phyloP scores from a whole-genome alignment of 2,888 invertebrate genomes.

The Phymatocera aterrima region DNA sequence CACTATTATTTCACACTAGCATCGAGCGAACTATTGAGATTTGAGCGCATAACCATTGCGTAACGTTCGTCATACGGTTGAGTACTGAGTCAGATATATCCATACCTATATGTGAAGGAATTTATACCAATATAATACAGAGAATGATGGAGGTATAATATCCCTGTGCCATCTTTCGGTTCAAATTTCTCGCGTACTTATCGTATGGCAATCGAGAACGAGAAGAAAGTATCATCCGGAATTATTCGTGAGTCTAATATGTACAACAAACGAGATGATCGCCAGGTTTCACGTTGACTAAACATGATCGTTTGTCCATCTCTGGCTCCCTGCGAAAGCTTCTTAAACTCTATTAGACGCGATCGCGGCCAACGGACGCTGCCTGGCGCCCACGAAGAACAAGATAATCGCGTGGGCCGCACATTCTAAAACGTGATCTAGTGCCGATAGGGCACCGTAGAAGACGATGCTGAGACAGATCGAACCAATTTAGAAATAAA shows the following conservation, averaged over 20 bases:
- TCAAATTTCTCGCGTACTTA: background rate
- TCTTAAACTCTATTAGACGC: slow-evolving; percentile 22
- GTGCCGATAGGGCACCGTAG: background rate
- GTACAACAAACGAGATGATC: background rate
- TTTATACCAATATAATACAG: too few relatives aligned
- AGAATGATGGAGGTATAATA: background rate
- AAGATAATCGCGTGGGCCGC: slow-evolving; percentile 12
- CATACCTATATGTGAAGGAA: background rate
- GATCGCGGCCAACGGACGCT: background rate
- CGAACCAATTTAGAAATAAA: background rate
- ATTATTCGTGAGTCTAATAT: too few relatives aligned
- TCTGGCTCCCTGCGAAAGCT: slow-evolving; percentile 31
- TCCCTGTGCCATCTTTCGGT: background rate
- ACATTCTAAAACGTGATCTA: slow-evolving; percentile 23
- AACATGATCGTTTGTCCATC: slow-evolving; percentile 17
- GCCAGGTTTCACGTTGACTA: background rate
- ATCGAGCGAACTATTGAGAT: background rate
- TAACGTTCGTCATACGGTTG: background rate
- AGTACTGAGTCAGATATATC: background rate
- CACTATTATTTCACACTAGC: slow-evolving; percentile 16
- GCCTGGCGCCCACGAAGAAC: slow-evolving; percentile 18
- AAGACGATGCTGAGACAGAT: slow-evolving; percentile 3
- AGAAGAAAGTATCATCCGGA: slow-evolving; percentile 12
- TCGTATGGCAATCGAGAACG: background rate
- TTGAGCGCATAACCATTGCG: slow-evolving; percentile 4